phyloP scores from a whole-genome alignment of 1,140 invertebrate genomes.

The Drosophila azteca region DNA sequence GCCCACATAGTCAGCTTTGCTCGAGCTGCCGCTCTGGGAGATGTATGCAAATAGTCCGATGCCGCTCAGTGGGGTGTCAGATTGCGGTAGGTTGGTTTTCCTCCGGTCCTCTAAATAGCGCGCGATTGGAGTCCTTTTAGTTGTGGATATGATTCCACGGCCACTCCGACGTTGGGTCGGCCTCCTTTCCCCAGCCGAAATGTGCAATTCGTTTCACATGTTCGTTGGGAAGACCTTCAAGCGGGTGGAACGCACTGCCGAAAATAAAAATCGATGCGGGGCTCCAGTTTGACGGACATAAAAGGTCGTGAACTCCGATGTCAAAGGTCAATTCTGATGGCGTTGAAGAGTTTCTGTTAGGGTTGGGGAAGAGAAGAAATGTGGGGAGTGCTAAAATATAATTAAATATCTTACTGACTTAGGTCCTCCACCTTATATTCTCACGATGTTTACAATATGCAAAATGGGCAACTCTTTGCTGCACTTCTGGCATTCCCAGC shows the following conservation, averaged over 20 bases:
- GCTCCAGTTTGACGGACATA: slow-evolving; percentile 46
- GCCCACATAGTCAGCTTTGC: slow-evolving; percentile 48
- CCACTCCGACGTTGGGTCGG: too few species aligned
- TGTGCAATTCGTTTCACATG: slow-evolving; percentile 41
- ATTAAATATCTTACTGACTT: not conserved
- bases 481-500: not conserved
- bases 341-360: slow-evolving; percentile 31
- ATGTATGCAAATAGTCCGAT: slow-evolving; percentile 28
- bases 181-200: slow-evolving; percentile 16
- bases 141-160: not conserved
- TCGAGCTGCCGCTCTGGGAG: slow-evolving; percentile 3
- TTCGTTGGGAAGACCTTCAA: slow-evolving; percentile 29
- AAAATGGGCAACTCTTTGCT: too few species aligned
- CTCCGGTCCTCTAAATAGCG: slow-evolving; percentile 51
- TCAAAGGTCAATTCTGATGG: slow-evolving; percentile 62
- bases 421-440: not conserved
- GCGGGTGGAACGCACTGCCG: slow-evolving; percentile 8
- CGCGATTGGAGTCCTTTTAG: slow-evolving; percentile 16
- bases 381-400: not conserved
- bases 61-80: slow-evolving; percentile 20
- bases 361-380: slow-evolving; percentile 20
- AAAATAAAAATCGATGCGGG: slow-evolving; percentile 53
- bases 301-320: slow-evolving; percentile 42
- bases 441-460: too few species aligned
- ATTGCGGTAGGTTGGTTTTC: slow-evolving; percentile 42